Evolutionary conservation across 1,140 invertebrate species (phyloP), one percentile per base, ranked within the genome.

Genomic region (Whitmania pigra): DNA sequence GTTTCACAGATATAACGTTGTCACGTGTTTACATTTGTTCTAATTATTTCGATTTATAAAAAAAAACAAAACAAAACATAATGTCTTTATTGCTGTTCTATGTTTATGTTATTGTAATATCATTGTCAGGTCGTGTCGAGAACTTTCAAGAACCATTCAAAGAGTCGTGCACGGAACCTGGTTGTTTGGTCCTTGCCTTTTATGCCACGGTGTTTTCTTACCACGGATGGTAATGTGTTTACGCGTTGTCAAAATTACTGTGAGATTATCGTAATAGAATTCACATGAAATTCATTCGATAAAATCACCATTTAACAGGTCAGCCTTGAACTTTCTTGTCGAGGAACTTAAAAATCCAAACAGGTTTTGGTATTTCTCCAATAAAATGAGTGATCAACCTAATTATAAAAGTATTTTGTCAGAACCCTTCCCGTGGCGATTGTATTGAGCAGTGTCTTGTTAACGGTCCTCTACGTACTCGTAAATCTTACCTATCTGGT

Each of bases 211-310:
- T 70, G 17, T 70, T n/a, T 53, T 25, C 69, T 2, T 70, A 53
- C 53, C 53, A 70, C 69, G 69, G 69, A 70, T 70, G 69, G 69
- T 70, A 68, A n/a, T 53, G n/a, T n/a, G 29, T 25, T 31, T 25
- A 63, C 22, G 57, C 9, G 11, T 63, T 63, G 29, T 63, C 18
- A 25, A 7, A 25, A 63, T 11, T 13, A 17, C 29, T 31, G 3
- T 63, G 11, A 63, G 3, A 18, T 22, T 63, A 63, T 36, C 31
- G 2, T 36, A 36, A 36, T 63, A n/a, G 22, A 3, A 22, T 15
- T 63, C 4, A 25, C 20, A 63, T 1, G 18, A 63, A 63, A 25
- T 36, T 6, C 31, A 36, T 49, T 49, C 43, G 0, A 49, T 15
- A 49, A 4, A 63, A 25, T 31, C 18, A 25, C 15, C 18, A n/a